Evolutionary conservation across 2,113 vertebrate genomes (phyloP).

Genomic region (Melanotaenia duboulayi): DNA sequence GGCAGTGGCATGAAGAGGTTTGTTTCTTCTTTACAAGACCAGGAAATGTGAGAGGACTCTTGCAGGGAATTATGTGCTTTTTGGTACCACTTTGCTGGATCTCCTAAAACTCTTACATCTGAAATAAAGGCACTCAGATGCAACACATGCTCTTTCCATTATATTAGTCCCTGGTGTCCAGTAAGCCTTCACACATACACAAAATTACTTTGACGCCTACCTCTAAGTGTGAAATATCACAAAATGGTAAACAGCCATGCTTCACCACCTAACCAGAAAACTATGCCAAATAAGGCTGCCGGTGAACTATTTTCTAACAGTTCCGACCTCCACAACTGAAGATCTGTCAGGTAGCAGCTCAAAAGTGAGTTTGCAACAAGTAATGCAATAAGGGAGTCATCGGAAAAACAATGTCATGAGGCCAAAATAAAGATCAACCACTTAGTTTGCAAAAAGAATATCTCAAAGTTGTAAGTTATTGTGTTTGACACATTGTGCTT

Average conservation of each 20-base stretch:
- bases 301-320: too few species aligned
- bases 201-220: neutral
- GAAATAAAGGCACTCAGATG: neutral
- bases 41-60: neutral
- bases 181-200: neutral
- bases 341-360: neutral
- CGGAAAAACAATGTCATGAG: neutral
- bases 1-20: slow-evolving; percentile 22
- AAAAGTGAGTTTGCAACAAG: neutral
- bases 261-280: neutral
- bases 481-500: too few species aligned
- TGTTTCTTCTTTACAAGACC: slow-evolving; percentile 3
- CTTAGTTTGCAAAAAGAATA: neutral
- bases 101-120: neutral
- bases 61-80: neutral
- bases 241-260: neutral
- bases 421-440: neutral
- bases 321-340: neutral
- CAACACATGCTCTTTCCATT: neutral
- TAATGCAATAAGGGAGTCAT: neutral
- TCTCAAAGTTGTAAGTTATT: too few species aligned
- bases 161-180: neutral
- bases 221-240: neutral
- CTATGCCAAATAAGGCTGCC: neutral
- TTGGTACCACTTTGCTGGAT: neutral